Percentiles rank a stretch among this genome's conserved stretches.
Evolutionary conservation across 1,140 invertebrate genomes (phyloP).

Genomic region (Drosophila sp.): DNA sequence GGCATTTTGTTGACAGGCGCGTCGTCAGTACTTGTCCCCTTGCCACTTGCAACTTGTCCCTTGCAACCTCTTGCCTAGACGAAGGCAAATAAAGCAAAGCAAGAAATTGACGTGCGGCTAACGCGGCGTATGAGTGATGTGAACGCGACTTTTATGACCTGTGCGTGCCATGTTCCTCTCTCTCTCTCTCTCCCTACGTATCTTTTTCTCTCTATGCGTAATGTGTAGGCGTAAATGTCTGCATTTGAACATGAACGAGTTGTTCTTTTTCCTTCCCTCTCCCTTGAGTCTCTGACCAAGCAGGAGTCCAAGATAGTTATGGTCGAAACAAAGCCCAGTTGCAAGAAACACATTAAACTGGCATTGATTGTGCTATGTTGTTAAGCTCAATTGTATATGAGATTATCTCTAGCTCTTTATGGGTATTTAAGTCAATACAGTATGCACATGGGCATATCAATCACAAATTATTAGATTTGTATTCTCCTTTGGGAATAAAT

Average conservation of each 20-base stretch:
- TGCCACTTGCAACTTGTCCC: background rate
- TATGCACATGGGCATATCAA: constrained; percentile 31
- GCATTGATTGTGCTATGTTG: constrained; percentile 13
- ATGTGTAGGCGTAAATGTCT: constrained; percentile 70
- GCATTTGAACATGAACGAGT: constrained; percentile 67
- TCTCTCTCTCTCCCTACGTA: background rate
- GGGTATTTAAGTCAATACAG: constrained; percentile 10
- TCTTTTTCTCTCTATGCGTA: constrained; percentile 42
- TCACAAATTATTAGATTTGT: background rate
- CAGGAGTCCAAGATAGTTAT: constrained; percentile 44
- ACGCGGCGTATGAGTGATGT: constrained; percentile 76
- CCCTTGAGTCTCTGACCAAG: constrained; percentile 1
- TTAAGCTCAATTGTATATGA: constrained; percentile 9
- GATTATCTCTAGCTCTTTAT: constrained; percentile 35
- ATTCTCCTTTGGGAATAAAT: background rate
- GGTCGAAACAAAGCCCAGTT: constrained; percentile 48
- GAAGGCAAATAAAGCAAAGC: constrained; percentile 62
- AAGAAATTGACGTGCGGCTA: constrained; percentile 65
- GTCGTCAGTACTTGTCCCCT: constrained; percentile 7
- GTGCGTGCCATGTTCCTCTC: constrained; percentile 54
- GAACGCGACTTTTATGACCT: constrained; percentile 71
- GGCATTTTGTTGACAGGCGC: constrained; percentile 49
- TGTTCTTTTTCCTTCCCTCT: constrained; percentile 12
- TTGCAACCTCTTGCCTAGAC: background rate
- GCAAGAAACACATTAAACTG: background rate